phyloP scores from a whole-genome alignment of 2,113 vertebrate species.

The Prionailurus bengalensis region DNA sequence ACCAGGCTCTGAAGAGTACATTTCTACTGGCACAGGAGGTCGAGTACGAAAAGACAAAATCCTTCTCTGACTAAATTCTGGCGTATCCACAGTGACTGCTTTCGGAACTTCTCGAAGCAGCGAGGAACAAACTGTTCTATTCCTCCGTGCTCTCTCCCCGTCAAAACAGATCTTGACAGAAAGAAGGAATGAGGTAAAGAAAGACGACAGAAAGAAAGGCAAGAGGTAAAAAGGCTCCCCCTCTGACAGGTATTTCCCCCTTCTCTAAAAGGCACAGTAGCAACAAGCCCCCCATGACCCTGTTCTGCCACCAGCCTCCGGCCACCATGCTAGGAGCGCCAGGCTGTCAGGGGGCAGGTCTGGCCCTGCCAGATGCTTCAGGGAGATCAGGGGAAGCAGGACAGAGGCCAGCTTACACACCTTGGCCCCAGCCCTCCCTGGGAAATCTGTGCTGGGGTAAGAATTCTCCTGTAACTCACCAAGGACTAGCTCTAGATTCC shows the following conservation, averaged over 20 bases:
- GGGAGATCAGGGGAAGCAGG: not conserved
- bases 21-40: not conserved
- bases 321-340: fast-evolving
- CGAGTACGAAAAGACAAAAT: not conserved
- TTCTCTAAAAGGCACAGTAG: not conserved
- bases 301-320: not conserved
- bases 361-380: not conserved
- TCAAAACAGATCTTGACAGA: not conserved
- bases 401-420: not conserved
- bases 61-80: not conserved
- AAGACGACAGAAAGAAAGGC: not conserved
- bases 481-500: not conserved
- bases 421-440: not conserved
- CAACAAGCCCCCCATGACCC: not conserved
- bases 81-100: not conserved
- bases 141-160: not conserved
- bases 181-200: not conserved
- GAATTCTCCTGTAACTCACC: not conserved
- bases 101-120: not conserved
- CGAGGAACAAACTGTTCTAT: not conserved
- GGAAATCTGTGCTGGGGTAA: not conserved
- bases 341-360: not conserved
- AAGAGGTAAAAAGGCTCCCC: not conserved
- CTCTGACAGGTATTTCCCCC: not conserved
- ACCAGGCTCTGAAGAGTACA: slow-evolving; percentile 19